Conservation (phyloP, 1,140 invertebrate genomes). For the Trichogramma pretiosum region DNA sequence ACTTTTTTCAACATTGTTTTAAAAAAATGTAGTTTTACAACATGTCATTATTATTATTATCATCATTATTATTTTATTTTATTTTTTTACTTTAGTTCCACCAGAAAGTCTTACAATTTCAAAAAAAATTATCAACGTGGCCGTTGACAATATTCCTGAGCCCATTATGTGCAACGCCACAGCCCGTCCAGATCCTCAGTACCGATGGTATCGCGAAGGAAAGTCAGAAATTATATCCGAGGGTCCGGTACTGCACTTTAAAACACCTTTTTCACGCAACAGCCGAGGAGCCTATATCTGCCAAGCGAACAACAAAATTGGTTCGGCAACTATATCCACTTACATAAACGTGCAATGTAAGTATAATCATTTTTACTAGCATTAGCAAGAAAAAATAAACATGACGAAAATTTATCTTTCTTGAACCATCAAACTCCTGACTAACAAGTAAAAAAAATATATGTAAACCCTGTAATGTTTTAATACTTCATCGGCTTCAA, state of each 20-base stretch:
- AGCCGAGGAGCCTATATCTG: constrained; percentile 67
- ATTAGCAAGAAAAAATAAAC: too few relatives aligned
- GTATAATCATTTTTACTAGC: constrained; percentile 38
- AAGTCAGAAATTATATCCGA: constrained; percentile 44
- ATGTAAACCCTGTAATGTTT: too few relatives aligned
- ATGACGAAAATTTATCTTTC: too few relatives aligned
- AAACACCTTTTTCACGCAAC: constrained; percentile 50
- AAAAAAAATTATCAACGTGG: constrained; percentile 60
- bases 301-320: constrained; percentile 68
- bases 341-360: constrained; percentile 74
- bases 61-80: too few relatives aligned
- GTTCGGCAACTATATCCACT: constrained; percentile 54
- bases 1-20: too few relatives aligned
- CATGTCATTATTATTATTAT: too few relatives aligned
- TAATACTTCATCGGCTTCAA: too few relatives aligned
- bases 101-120: constrained; percentile 76
- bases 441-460: too few relatives aligned
- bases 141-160: constrained; percentile 65
- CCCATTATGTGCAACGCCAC: constrained; percentile 68
- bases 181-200: constrained; percentile 61
- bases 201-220: constrained; percentile 56
- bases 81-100: too few relatives aligned
- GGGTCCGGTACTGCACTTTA: constrained; percentile 49
- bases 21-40: too few relatives aligned
- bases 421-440: too few relatives aligned